Base-by-base conservation (phyloP, 2,113 vertebrate genomes). In the Phylloscopus trochilus region DNA sequence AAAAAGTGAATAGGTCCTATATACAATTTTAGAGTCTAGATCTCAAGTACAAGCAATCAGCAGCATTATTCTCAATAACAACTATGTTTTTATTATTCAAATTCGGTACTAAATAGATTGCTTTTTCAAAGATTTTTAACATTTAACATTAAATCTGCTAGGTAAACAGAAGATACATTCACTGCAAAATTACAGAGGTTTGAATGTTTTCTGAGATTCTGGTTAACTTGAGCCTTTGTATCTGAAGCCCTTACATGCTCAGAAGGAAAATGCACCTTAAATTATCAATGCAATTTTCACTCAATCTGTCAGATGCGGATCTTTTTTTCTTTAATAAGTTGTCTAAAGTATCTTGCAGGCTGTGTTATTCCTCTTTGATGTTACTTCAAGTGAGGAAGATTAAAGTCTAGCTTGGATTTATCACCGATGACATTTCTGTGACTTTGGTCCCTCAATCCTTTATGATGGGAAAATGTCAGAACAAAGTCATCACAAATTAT, bases 321-420 rank as follows among this genome's bases (percentile, higher is more conserved):
- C 33, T 80, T 80, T 87, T 56, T 93, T 59, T 82, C 70, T 87
- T 75, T 90, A 94, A 73, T 93, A 85, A 95, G 69, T 90, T 96
- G 73, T 96, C 93, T 97, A 87, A 94, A 94, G 52, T 72, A 80
- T 95, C 95, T 95, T 93, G 46, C 94, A 94, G 83, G 47, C 76
- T 95, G 77, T 93, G 70, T 93, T 96, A 93, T 85, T 94, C 13
- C 82, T 76, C 89, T 96, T 97, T 95, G 81, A 97, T 88, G 95
- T 87, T 95, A 28, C 72, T 90, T 83, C 49, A 92, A 91, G 84
- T 90, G 67, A 92, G 83, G 62, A 84, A 97, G 95, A 96, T 89
- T 96, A 97, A 92, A 97, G 87, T 69, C 80, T 89, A 86, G 81
- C 67, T 83, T 95, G 82, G 96, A 95, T 95, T 96, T 97, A 94